phyloP scores from a whole-genome alignment of 2,888 invertebrate genomes.

The Harpalus rubripes region DNA sequence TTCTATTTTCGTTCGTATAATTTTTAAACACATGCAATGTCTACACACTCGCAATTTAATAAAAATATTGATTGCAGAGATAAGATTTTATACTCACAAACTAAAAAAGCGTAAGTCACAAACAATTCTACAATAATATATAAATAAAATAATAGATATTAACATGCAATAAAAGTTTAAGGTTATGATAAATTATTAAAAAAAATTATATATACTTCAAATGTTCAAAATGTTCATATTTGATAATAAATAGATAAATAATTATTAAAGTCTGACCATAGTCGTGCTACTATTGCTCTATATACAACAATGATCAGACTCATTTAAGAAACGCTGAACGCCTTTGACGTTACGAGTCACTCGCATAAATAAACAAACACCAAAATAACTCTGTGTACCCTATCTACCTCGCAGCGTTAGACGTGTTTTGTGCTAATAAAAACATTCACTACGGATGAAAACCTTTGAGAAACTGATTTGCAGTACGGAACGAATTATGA shows the following conservation, averaged over 20 bases:
- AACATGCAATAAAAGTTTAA: background rate
- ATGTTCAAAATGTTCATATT: constrained; percentile 20
- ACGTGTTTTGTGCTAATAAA: constrained; percentile 10
- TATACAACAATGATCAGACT: constrained; percentile 63
- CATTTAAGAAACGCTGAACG: constrained; percentile 40
- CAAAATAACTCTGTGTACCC: constrained; percentile 59
- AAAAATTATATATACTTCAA: background rate
- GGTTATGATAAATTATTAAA: background rate
- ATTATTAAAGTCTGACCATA: constrained; percentile 54
- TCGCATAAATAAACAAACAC: constrained; percentile 64
- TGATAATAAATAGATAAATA: constrained; percentile 31
- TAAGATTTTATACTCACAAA: no score
- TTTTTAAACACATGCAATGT: constrained; percentile 47
- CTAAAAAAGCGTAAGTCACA: no score
- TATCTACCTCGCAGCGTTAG: constrained; percentile 37
- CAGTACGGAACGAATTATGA: background rate
- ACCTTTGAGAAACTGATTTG: background rate
- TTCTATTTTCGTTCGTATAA: constrained; percentile 56
- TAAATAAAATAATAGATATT: background rate
- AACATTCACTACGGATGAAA: background rate
- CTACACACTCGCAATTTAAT: constrained; percentile 5
- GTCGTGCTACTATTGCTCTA: constrained; percentile 58
- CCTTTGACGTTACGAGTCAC: constrained; percentile 47
- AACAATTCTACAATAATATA: no score
- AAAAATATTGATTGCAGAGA: background rate